Percentiles rank a stretch among this genome's conserved stretches.
phyloP scores from a whole-genome alignment of 2,888 invertebrate species.

The Philereme transversata region DNA sequence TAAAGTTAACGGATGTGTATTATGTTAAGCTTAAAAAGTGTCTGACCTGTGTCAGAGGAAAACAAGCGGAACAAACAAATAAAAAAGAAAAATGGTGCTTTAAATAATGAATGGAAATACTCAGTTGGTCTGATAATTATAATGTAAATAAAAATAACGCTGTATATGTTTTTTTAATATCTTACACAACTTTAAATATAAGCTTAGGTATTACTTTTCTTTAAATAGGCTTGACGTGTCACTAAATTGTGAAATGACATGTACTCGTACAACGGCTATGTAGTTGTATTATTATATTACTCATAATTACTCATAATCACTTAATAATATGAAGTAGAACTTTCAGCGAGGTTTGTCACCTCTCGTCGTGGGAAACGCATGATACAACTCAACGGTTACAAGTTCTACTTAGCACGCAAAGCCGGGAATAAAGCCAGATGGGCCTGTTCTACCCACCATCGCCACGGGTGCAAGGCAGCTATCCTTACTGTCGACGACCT shows the following conservation, averaged over 20 bases:
- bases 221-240: not conserved
- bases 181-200: no score
- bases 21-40: no score
- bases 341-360: slow-evolving; percentile 41
- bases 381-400: slow-evolving; percentile 44
- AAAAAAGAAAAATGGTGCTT: no score
- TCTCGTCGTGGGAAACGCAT: slow-evolving; percentile 44
- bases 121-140: no score
- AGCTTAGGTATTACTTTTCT: not conserved
- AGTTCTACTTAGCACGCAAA: slow-evolving; percentile 49
- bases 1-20: no score
- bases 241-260: not conserved
- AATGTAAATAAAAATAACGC: no score
- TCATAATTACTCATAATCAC: not conserved
- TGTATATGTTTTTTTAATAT: no score
- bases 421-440: slow-evolving; percentile 46
- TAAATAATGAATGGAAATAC: no score
- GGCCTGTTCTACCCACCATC: slow-evolving; percentile 59
- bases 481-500: slow-evolving; percentile 51
- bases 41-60: no score
- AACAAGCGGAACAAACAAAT: no score
- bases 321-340: slow-evolving; percentile 1
- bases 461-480: slow-evolving; percentile 52
- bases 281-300: not conserved
- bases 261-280: not conserved